Base-by-base conservation (phyloP, 1,140 invertebrate genomes). In the Hetaerina americana region DNA sequence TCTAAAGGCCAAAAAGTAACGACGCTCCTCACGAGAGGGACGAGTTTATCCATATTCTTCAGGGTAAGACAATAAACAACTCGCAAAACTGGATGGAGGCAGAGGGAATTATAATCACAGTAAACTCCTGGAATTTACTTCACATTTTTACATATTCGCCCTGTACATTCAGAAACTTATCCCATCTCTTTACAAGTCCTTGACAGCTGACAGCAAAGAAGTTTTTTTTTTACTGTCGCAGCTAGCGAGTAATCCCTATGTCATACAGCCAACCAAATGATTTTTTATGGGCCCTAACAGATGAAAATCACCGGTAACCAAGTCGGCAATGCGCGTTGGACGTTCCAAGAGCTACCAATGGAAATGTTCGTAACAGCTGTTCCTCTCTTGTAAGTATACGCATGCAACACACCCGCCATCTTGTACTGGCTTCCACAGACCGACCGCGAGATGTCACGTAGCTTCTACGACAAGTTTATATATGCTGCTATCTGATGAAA, bases 161-260 rank as follows among this genome's bases (percentile, higher is more conserved):
- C n/a, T 69, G 68, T 27, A 69, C 0, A 69, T 24, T 69, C 68
- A 69, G 26, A 29, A 25, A 69, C 3, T 24, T 2, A 27, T 69
- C 68, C 68, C 18, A 69, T 27, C 68, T 69, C 68, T 69, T 6
- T 69, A 69, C 22, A 69, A 69, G 5, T 69, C 68, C 26, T 26
- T 27, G n/a, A 69, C n/a, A 69, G 5, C 27, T 27, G 68, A 27
- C 22, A 27, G 0, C 68, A 69, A 69, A 69, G 68, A 69, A 69
- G 2, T n/a, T n/a, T 69, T 18, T n/a, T 69, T 24, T 5, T 40
- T 40, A 15, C 31, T 40, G 31, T 8, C 31, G 31, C 31, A 8
- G 31, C 31, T 15, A 40, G 15, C 31, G 31, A 40, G 31, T 40
- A 40, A 40, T 8, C 5, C 5, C 31, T 40, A 5, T 40, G 31